Base-by-base conservation (phyloP, 2,888 invertebrate species). In the Crossocerus cetratus region DNA sequence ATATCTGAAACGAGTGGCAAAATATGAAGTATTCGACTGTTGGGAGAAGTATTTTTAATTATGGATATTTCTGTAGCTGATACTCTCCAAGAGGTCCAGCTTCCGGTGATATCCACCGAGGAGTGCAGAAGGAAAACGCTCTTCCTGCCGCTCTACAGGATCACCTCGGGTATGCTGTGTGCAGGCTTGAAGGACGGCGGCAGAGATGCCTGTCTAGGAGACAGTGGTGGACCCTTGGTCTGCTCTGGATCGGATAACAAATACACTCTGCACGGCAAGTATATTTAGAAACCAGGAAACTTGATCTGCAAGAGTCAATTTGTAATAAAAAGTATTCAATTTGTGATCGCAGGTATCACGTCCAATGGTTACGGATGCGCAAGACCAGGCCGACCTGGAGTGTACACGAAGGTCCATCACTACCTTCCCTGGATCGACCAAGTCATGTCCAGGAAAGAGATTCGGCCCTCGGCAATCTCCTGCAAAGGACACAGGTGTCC, bases 361-460 rank as follows among this genome's bases (percentile, higher is more conserved):
- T 95, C 95, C 80, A 96, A 96, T 86, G 95, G 95, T 0, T 95
- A 95, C 86, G 95, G 96, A 0, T 96, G 95, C 88, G 96, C 95
- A 0, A 91, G 96, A 76, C 95, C 95, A 0, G 94, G 94, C 86
- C 91, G 95, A 5, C 96, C 96, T 16, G 96, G 96, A 45, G 95
- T 96, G 56, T 96, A 96, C 90, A 96, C 96, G 0, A 95, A 95
- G 90, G 95, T 95, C 11, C 92, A 94, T 43, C 93, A 94, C 89
- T 96, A 96, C 88, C 91, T 95, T 53, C 91, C 92, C 23, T 96
- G 95, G 95, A 94, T 96, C 70, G 92, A 94, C 82, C 90, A 91
- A 56, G 92, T 93, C 16, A 92, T 94, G 80, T 73, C 84, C 1
- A 79, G 77, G 3, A 72, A 78, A 5, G 86, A 88, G 14, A 69